These are phyloP conservation scores for Daboia siamensis DNA, from an alignment of 2,113 vertebrate species.

Conservation along the genomic window DNA sequence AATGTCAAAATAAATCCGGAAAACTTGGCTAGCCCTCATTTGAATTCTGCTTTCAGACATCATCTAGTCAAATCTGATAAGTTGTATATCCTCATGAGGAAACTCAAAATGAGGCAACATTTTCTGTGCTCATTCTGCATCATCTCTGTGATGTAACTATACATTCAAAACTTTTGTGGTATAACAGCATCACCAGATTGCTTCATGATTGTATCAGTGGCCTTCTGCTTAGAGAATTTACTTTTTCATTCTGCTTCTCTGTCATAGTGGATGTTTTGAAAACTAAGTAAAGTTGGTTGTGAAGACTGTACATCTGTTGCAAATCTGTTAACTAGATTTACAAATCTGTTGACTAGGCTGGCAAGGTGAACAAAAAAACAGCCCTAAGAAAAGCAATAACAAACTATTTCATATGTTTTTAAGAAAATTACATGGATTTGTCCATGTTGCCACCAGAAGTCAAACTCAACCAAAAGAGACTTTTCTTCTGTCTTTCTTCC, in stretches of 20 bases:
- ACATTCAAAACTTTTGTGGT: not conserved
- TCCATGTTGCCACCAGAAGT: not conserved
- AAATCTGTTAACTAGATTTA: not conserved
- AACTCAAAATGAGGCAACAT: not conserved
- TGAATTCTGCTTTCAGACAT: not conserved
- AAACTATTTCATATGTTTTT: not conserved
- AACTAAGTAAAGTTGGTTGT: not conserved
- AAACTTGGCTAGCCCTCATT: not conserved
- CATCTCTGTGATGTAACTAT: not conserved
- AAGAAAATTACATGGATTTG: not conserved
- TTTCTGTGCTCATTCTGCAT: not conserved
- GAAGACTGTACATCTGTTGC: not conserved
- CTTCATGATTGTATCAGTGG: not conserved
- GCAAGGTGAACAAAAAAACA: not conserved
- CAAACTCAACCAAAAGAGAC: not conserved
- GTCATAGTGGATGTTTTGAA: not conserved
- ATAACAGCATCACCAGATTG: too few species aligned
- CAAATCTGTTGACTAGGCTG: not conserved
- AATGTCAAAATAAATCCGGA: not conserved
- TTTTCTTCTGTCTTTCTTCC: not conserved
- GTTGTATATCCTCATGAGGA: not conserved
- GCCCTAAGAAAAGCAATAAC: not conserved
- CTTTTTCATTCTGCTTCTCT: not conserved
- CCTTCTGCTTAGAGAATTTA: not conserved
- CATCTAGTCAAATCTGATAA: not conserved